Evolutionary conservation across 2,888 invertebrate genomes (phyloP).

Genomic region (Iphiclides podalirius): DNA sequence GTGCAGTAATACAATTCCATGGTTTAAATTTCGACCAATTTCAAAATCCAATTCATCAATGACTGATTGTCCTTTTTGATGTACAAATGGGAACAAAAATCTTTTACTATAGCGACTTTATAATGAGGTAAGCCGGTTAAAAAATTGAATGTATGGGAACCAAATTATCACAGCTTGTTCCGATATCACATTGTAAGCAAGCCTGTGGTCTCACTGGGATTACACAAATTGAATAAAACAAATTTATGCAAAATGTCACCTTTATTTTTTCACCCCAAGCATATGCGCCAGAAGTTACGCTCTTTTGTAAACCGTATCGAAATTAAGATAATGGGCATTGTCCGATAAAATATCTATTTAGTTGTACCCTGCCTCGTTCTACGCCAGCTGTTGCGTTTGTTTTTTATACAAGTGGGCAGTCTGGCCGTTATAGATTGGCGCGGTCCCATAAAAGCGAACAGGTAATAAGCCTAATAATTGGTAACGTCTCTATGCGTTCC

Average conservation of each 20-base stretch:
- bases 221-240: background rate
- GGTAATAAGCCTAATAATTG: slow-evolving; percentile 71
- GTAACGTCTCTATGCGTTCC: slow-evolving; percentile 68
- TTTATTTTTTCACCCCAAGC: slow-evolving; percentile 43
- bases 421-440: slow-evolving; percentile 62
- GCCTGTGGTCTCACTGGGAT: too few relatives aligned
- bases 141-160: too few relatives aligned
- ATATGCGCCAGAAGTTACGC: slow-evolving; percentile 70
- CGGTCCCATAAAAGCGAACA: slow-evolving; percentile 62
- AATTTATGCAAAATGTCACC: slow-evolving; percentile 24
- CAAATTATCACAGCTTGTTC: too few relatives aligned
- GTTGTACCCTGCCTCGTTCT: slow-evolving; percentile 57
- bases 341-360: slow-evolving; percentile 68
- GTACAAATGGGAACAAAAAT: too few relatives aligned
- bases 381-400: slow-evolving; percentile 62
- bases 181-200: too few relatives aligned
- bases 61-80: too few relatives aligned
- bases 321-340: slow-evolving; percentile 77
- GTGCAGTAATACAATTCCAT: too few relatives aligned
- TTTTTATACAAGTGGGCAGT: slow-evolving; percentile 56
- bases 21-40: too few relatives aligned
- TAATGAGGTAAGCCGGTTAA: too few relatives aligned
- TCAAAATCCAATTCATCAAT: too few relatives aligned
- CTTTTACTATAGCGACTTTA: too few relatives aligned
- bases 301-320: slow-evolving; percentile 74